Conservation (phyloP, 2,113 vertebrate genomes). For the Dendrocopos noguchii region DNA sequence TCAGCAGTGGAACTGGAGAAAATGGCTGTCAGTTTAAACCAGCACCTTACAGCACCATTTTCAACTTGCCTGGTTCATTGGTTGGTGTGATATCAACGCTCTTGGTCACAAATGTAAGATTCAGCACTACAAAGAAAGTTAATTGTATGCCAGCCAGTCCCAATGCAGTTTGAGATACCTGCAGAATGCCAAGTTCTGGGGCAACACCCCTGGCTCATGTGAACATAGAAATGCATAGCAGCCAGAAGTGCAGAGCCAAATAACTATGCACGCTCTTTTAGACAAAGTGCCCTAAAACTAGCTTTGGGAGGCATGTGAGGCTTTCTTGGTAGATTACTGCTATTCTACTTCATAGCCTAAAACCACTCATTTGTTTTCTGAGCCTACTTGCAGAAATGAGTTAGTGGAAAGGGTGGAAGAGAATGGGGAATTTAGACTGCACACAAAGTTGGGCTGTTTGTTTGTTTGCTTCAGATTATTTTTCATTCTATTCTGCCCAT, state of each 20-base stretch:
- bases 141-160: neutral
- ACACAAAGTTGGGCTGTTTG: neutral
- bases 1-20: neutral
- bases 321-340: neutral
- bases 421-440: neutral
- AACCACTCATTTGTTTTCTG: neutral
- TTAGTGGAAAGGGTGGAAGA: neutral
- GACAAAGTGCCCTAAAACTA: neutral
- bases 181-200: neutral
- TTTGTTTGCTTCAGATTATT: neutral
- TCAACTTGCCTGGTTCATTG: neutral
- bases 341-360: neutral
- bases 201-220: neutral
- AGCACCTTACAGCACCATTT: rapidly evolving
- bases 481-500: neutral
- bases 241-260: neutral
- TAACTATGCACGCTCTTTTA: neutral
- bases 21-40: neutral
- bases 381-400: neutral
- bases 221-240: neutral
- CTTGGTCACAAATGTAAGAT: neutral
- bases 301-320: neutral
- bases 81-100: rapidly evolving
- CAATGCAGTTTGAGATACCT: neutral
- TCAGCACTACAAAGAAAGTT: neutral